Percentiles rank a stretch among this genome's conserved stretches.
phyloP scores from a whole-genome alignment of 35 echinoderm and acorn worm species.

The Chiridota heheva region DNA sequence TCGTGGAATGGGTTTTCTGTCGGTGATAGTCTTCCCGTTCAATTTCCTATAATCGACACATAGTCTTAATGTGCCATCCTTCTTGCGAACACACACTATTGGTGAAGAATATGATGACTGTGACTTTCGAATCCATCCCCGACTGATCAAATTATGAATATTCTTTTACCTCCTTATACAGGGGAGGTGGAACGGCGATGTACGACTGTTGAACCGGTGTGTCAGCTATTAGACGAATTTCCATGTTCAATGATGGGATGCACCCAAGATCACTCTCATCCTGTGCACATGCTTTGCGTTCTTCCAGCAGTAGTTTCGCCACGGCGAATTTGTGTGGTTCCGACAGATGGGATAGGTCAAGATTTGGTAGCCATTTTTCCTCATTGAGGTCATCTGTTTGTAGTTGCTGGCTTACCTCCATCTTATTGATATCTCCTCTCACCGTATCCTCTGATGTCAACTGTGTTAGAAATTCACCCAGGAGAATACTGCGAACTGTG shows the following conservation, averaged over 20 bases:
- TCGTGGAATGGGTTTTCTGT: constrained; percentile 61
- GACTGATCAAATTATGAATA: constrained; percentile 38
- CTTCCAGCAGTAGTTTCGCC: constrained; percentile 36
- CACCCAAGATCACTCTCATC: constrained; percentile 31
- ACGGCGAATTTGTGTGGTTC: not conserved
- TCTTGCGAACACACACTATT: constrained; percentile 64
- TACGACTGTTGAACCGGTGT: constrained; percentile 51
- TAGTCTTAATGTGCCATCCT: constrained; percentile 43
- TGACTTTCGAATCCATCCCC: constrained; percentile 61
- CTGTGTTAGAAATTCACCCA: not conserved
- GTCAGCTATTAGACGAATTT: constrained; percentile 29
- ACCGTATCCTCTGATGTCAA: not conserved
- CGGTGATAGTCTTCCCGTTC: constrained; percentile 47
- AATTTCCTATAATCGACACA: constrained; percentile 63
- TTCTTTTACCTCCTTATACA: constrained; percentile 43
- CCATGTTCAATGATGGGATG: constrained; percentile 25
- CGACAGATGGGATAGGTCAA: constrained; percentile 18
- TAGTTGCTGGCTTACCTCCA: not conserved
- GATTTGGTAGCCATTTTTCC: constrained; percentile 12
- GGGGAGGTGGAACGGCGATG: constrained; percentile 34
- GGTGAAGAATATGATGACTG: constrained; percentile 59
- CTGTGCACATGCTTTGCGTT: constrained; percentile 13
- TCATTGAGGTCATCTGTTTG: not conserved
- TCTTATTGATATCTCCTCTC: not conserved
- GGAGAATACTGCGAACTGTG: not conserved